These are phyloP conservation scores for Zosterops japonicus DNA, from an alignment of 2,113 vertebrate species.

Conservation along the genomic window DNA sequence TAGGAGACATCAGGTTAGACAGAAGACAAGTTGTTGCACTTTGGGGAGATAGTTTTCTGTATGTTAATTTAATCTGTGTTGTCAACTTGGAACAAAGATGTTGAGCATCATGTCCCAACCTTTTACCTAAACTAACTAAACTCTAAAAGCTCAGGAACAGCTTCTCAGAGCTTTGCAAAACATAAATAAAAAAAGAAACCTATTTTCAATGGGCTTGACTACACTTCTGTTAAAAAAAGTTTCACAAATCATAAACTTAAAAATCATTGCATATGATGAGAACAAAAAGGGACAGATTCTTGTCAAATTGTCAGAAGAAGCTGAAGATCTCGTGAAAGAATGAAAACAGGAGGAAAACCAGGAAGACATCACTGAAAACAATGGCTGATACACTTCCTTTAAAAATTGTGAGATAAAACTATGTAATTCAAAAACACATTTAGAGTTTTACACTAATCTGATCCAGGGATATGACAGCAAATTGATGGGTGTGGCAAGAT, in stretches of 20 bases:
- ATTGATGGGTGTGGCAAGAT: not conserved
- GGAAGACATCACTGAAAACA: not conserved
- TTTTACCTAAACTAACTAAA: not conserved
- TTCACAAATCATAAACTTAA: not conserved
- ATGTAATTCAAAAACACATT: not conserved
- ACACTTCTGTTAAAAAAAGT: not conserved
- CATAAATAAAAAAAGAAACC: not conserved
- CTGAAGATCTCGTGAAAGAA: not conserved
- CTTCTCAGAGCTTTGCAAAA: not conserved
- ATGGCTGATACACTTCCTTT: accelerated
- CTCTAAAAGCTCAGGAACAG: not conserved
- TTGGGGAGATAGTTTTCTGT: not conserved
- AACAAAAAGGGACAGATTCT: not conserved
- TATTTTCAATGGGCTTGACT: not conserved
- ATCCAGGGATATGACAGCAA: not conserved
- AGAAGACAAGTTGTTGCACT: not conserved
- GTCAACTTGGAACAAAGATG: not conserved
- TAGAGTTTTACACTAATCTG: not conserved
- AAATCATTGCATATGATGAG: not conserved
- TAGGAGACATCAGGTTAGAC: not conserved
- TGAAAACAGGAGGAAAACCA: not conserved
- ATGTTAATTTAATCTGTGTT: not conserved
- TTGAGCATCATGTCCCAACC: not conserved
- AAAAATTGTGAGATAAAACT: not conserved
- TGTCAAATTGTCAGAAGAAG: not conserved